Conservation (phyloP, 2,888 invertebrate species). For the Automeris io region DNA sequence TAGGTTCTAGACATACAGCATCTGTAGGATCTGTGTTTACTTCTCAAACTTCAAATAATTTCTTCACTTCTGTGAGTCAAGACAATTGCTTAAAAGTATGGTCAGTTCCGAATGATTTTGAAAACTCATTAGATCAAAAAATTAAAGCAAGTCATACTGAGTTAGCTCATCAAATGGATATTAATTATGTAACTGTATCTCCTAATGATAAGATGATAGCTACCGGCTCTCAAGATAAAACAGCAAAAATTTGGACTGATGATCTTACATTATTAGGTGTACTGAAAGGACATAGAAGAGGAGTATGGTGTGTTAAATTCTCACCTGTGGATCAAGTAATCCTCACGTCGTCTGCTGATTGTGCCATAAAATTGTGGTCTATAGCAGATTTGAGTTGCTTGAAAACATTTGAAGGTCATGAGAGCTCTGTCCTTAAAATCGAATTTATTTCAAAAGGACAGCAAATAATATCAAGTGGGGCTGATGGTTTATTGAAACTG, state of each 20-base stretch:
- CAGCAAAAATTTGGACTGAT: constrained; percentile 92
- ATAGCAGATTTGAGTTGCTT: constrained; percentile 88
- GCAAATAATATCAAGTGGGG: constrained; percentile 90
- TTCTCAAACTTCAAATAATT: constrained; percentile 77
- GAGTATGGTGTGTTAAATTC: constrained; percentile 97
- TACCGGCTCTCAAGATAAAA: constrained; percentile 96
- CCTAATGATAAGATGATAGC: constrained; percentile 94
- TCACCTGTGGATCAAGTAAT: constrained; percentile 96
- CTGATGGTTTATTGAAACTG: constrained; percentile 95
- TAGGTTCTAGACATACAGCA: constrained; percentile 90
- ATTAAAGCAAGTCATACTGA: constrained; percentile 81
- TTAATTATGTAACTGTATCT: constrained; percentile 91
- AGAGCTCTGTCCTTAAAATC: constrained; percentile 89
- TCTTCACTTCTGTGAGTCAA: constrained; percentile 89
- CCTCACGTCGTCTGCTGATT: constrained; percentile 92
- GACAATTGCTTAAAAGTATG: constrained; percentile 94
- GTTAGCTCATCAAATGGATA: constrained; percentile 93
- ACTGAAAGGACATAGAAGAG: constrained; percentile 92
- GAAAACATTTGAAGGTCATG: constrained; percentile 94
- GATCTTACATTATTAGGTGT: constrained; percentile 85
- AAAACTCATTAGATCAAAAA: constrained; percentile 35
- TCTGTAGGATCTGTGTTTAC: constrained; percentile 90
- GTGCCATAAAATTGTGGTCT: constrained; percentile 93
- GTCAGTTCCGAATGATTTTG: constrained; percentile 78
- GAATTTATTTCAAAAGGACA: constrained; percentile 90